phyloP scores from a whole-genome alignment of 2,113 vertebrate genomes.

The Piprites chloris region DNA sequence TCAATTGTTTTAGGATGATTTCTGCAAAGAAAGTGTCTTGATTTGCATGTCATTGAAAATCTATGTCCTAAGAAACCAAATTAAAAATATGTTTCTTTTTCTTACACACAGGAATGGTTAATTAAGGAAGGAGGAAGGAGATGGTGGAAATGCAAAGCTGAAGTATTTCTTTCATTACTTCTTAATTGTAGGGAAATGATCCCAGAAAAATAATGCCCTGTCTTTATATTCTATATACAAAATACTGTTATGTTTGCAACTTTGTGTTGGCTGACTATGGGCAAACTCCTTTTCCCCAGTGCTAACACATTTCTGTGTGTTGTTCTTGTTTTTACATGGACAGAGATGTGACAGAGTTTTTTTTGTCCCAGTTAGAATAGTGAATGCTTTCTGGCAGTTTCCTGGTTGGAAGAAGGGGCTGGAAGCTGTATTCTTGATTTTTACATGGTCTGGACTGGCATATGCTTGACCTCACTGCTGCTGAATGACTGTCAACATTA shows the following conservation, averaged over 20 bases:
- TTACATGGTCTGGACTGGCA: not conserved
- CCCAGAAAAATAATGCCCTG: not conserved
- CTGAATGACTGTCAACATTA: not conserved
- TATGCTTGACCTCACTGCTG: not conserved
- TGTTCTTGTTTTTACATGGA: not conserved
- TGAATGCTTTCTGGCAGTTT: not conserved
- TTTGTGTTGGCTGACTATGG: not conserved
- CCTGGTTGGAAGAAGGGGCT: not conserved
- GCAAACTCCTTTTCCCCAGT: not conserved
- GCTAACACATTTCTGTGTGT: not conserved
- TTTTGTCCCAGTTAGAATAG: not conserved
- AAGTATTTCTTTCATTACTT: not conserved
- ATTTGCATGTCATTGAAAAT: slow-evolving; percentile 40
- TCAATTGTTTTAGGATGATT: slow-evolving; percentile 22
- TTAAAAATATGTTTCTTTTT: not conserved
- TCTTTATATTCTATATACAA: not conserved
- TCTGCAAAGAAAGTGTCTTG: not conserved
- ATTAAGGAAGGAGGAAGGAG: not conserved
- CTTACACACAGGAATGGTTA: not conserved
- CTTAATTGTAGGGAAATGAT: not conserved
- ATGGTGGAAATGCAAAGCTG: not conserved
- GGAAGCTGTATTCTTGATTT: not conserved
- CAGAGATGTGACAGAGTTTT: not conserved
- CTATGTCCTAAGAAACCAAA: slow-evolving; percentile 3
- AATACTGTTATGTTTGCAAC: not conserved